Base-by-base conservation (phyloP, 2,113 vertebrate genomes). In the Oceanites oceanicus region DNA sequence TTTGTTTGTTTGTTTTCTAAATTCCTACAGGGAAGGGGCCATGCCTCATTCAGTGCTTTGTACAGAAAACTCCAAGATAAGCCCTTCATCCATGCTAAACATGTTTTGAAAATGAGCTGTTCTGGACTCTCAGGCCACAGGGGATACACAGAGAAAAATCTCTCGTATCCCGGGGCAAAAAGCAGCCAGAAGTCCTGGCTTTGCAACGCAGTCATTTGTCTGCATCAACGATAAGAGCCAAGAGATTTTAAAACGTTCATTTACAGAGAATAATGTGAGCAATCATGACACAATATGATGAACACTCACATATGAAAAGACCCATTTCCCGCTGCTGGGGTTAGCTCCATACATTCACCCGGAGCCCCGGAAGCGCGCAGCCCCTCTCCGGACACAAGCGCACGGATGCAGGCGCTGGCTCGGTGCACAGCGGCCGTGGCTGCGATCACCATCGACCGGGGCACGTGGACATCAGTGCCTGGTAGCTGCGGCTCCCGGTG, bases 31-130 rank as follows among this genome's bases (percentile, higher is more conserved):
- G n/a, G 44, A 70, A 58, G n/a, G 22, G 50, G 50, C 44, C 7
- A 2, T 8, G 47, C 32, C 65, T 67, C 23, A 4, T 10, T 6
- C 76, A 18, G 5, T 3, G 53, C 70, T 45, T 68, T 7, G 0
- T 1, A 2, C 1, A 34, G 50, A 30, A 58, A 66, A 44, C 13
- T 36, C 55, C 2, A 40, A 42, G 61, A 20, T 4, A 8, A 45
- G 49, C 30, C 30, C 71, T 83, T 49, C 29, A 40, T 16, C 44
- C 27, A 14, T 0, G 2, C 36, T 10, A 21, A 44, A 21, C 7
- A 1, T 0, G 1, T 7, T 10, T 25, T 30, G 53, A 40, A 47
- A 45, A 0, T 3, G 53, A 32, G 62, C 44, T 53, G 42, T 5
- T 13, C 56, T 14, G 52, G 71, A 16, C 29, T 10, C 77, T 10